Conservation (phyloP, 64 coral and sea anemone species). For the Porites lutea region DNA sequence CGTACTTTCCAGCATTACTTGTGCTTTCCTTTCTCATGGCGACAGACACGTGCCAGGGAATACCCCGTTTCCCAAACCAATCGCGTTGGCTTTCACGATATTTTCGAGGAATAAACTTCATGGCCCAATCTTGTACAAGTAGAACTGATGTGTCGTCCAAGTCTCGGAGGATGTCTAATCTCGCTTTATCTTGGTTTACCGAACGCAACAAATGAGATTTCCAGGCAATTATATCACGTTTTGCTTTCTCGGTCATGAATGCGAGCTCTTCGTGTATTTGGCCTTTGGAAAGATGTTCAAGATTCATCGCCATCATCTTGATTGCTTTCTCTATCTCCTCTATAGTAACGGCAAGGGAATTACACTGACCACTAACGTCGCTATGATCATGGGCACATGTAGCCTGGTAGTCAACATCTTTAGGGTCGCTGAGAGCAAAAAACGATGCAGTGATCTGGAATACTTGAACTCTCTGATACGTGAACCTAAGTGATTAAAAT, state of each 20-base stretch:
- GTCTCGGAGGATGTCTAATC: background rate
- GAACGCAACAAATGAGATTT: conserved; percentile 35
- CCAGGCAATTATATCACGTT: conserved; percentile 17
- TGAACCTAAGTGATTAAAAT: conserved; percentile 16
- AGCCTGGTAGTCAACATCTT: conserved; percentile 1
- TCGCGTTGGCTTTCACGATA: conserved; percentile 17
- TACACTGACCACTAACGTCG: conserved; percentile 2
- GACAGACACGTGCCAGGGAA: conserved; percentile 15
- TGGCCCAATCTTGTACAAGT: conserved; percentile 14
- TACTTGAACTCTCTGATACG: conserved; percentile 8
- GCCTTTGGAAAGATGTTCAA: background rate
- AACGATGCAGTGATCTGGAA: conserved; percentile 29
- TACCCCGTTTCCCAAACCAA: conserved; percentile 33
- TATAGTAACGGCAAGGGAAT: background rate
- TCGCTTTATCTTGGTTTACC: conserved; percentile 4
- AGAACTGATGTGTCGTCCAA: conserved; percentile 16
- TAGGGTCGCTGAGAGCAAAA: conserved; percentile 7
- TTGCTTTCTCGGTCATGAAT: background rate
- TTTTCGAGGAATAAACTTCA: conserved; percentile 37
- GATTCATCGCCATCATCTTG: too few relatives aligned
- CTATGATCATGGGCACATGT: conserved; percentile 1
- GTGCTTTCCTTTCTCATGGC: background rate
- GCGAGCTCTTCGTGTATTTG: background rate
- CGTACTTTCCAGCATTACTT: background rate
- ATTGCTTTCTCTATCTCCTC: conserved; percentile 26